Evolutionary conservation across 1,140 invertebrate species (phyloP).

Genomic region (Neelides sp.): DNA sequence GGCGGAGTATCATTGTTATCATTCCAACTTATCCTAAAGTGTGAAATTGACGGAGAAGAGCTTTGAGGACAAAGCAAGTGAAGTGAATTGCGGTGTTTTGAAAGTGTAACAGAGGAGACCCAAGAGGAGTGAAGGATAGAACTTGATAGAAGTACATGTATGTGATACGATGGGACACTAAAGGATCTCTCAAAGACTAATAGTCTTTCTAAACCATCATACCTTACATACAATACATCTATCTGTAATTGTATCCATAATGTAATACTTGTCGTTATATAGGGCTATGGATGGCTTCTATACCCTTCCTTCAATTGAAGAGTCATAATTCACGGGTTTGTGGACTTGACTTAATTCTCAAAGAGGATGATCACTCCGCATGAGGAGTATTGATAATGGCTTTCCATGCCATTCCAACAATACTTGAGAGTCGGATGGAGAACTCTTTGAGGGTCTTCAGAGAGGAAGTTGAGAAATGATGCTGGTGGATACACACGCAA

Average conservation of each 20-base stretch:
- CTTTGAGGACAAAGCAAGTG: too few species aligned
- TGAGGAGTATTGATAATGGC: slow-evolving; percentile 25
- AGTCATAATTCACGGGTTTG: slow-evolving; percentile 26
- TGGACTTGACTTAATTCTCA: slow-evolving; percentile 27
- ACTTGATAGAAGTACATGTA: background rate
- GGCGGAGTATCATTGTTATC: too few species aligned
- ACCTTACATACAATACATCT: background rate
- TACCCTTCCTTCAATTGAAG: too few species aligned
- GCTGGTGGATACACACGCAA: background rate
- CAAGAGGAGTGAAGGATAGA: background rate
- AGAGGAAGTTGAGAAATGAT: background rate
- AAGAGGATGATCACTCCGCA: slow-evolving; percentile 13
- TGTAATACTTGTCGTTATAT: background rate
- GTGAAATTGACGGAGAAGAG: too few species aligned
- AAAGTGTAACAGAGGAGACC: slow-evolving; percentile 8
- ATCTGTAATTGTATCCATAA: background rate
- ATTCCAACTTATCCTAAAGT: too few species aligned
- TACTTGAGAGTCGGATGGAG: slow-evolving; percentile 22
- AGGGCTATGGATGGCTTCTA: too few species aligned
- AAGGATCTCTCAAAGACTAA: background rate
- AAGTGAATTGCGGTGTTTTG: slow-evolving; percentile 20
- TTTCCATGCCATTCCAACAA: slow-evolving; percentile 22
- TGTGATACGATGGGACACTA: background rate
- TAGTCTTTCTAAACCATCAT: background rate
- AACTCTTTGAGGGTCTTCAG: slow-evolving; percentile 18